Evolutionary conservation across 2,888 invertebrate genomes (phyloP).

Genomic region (Thyatira batis): DNA sequence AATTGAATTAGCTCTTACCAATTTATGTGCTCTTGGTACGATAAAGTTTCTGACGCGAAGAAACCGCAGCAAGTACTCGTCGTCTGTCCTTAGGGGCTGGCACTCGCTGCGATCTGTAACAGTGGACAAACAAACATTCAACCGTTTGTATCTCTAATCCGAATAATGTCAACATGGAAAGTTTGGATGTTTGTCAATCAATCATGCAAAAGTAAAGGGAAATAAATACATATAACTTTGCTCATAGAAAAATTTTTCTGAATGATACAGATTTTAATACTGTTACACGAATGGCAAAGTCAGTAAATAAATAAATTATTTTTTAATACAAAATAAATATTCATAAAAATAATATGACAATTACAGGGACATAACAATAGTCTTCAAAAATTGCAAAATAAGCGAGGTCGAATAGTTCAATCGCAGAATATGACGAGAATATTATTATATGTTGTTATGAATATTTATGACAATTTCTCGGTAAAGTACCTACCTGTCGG

Average conservation of each 20-base stretch:
- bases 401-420: background rate
- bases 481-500: too few species aligned
- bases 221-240: too few species aligned
- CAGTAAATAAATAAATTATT: too few species aligned
- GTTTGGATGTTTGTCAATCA: too few species aligned
- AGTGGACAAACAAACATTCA: background rate
- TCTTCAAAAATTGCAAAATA: background rate
- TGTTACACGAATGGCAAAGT: too few species aligned
- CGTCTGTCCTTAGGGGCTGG: constrained; percentile 59
- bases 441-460: too few species aligned
- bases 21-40: constrained; percentile 63
- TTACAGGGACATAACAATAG: background rate
- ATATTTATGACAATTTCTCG: too few species aligned
- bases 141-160: too few species aligned
- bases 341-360: background rate
- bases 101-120: constrained; percentile 67
- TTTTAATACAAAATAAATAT: background rate
- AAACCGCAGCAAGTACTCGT: constrained; percentile 60
- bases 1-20: constrained; percentile 47
- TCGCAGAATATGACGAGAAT: background rate
- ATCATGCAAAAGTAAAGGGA: too few species aligned
- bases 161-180: too few species aligned
- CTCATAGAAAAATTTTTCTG: too few species aligned
- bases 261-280: too few species aligned
- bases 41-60: constrained; percentile 60